A percentile compares a stretch with the other conserved stretches of the same genome.
phyloP scores from a whole-genome alignment of 2,113 vertebrate species.

The Embiotoca jacksoni region DNA sequence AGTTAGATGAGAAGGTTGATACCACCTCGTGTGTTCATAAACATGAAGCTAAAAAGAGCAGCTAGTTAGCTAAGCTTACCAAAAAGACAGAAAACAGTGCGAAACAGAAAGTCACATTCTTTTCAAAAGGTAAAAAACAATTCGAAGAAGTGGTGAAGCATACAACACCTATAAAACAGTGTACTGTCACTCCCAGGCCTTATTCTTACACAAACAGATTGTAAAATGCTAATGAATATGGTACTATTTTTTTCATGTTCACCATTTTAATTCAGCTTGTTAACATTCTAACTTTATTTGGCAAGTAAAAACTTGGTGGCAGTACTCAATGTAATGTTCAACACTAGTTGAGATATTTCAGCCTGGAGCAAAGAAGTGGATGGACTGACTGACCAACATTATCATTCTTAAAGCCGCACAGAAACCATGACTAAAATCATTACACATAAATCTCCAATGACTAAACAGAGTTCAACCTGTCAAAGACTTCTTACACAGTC shows the following conservation, averaged over 20 bases:
- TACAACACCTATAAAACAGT: too few species aligned
- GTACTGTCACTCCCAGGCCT: too few species aligned
- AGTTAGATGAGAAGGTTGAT: too few species aligned
- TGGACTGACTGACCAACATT: neutral
- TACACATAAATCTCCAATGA: neutral
- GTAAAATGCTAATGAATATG: slow-evolving; percentile 25
- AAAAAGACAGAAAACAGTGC: too few species aligned
- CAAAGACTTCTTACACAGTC: neutral
- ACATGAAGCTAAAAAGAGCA: too few species aligned
- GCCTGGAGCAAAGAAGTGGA: neutral
- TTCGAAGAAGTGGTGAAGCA: too few species aligned
- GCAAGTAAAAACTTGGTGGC: neutral
- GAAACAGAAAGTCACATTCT: too few species aligned
- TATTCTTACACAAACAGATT: too few species aligned
- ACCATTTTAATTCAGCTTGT: neutral
- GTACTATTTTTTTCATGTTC: neutral
- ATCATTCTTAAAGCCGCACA: neutral
- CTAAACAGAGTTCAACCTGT: neutral
- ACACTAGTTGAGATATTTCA: slow-evolving; percentile 10
- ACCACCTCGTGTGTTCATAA: too few species aligned
- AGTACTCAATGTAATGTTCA: neutral
- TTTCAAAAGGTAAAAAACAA: too few species aligned
- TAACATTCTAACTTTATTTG: neutral
- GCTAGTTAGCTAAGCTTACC: too few species aligned
- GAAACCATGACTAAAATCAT: neutral